phyloP scores from a whole-genome alignment of 2,888 invertebrate species.

The Lacanobia wlatinum region DNA sequence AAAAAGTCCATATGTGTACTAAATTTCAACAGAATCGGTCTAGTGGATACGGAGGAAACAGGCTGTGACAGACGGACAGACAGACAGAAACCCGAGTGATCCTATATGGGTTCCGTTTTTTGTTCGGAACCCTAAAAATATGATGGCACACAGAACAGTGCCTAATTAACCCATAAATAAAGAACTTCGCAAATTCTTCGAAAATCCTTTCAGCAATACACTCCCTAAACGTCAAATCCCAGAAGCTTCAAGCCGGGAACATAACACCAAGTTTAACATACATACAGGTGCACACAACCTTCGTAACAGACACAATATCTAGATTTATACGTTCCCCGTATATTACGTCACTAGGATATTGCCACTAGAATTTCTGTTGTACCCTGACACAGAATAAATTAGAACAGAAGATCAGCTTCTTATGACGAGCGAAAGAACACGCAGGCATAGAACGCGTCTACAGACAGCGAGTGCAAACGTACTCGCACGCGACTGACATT shows the following conservation, averaged over 20 bases:
- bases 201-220: no score
- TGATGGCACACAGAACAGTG: no score
- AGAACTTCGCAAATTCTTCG: no score
- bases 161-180: background rate
- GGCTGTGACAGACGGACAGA: no score
- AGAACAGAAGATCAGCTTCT: constrained; percentile 3
- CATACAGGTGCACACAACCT: constrained; percentile 22
- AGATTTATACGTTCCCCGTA: constrained; percentile 54
- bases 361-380: constrained; percentile 64
- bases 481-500: background rate
- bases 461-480: background rate
- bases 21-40: no score
- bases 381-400: background rate
- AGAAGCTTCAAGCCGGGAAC: constrained; percentile 18
- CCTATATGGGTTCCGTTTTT: no score
- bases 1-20: no score
- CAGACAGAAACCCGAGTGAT: no score
- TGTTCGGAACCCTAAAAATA: no score
- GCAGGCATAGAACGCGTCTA: background rate
- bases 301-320: constrained; percentile 29
- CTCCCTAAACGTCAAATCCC: constrained; percentile 12
- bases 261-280: constrained; percentile 39
- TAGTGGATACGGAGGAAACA: no score
- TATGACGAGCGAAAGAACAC: background rate
- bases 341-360: constrained; percentile 66